Base-by-base conservation (phyloP, 37 sponge, comb jelly and placozoan species). In the Theonella swinhoei region DNA sequence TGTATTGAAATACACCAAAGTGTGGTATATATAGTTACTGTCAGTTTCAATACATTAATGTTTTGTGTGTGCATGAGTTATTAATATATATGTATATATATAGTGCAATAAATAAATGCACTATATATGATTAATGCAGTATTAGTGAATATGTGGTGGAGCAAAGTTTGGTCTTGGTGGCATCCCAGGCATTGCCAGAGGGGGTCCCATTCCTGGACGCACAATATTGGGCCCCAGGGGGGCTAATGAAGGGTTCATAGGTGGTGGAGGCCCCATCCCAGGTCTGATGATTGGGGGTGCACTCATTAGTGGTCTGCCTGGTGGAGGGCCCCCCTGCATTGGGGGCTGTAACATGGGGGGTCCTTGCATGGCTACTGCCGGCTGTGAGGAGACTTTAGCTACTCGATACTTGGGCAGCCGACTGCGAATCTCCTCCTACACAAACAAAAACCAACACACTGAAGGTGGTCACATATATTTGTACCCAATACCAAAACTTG, bases 151-250 rank as follows among this genome's bases (percentile, higher is more conserved):
- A 17, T 14, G 54, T 17, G 54, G 54, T 14, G 72, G 72, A 7
- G 72, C 35, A 11, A 36, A 32, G 5, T 25, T 25, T 7, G 36
- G 72, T 36, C 36, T 71, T 28, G 38, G 36, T 0, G 40, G 72
- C 39, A 71, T 22, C 20, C 29, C 9, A 23, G 32, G 77, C 17
- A 47, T 35, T 30, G 32, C 54, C 9, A 70, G 86, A 67, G 85
- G 86, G 8, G 90, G 86, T 9, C 81, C 82, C 86, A 85, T 85
- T 30, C 90, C 86, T 1, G 90, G 90, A 5, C 82, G 72, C n/a
- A n/a, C n/a, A 34, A 85, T 75, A 68, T 83, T 81, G 35, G 64
- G 76, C 39, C 58, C 69, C 14, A 43, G 76, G 43, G 68, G 68
- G 29, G 35, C 62, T 19, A 38, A 28, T 28, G 54, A 29, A 25